Evolutionary conservation across 2,113 vertebrate species (phyloP).

Genomic region (Dicaeum eximium): DNA sequence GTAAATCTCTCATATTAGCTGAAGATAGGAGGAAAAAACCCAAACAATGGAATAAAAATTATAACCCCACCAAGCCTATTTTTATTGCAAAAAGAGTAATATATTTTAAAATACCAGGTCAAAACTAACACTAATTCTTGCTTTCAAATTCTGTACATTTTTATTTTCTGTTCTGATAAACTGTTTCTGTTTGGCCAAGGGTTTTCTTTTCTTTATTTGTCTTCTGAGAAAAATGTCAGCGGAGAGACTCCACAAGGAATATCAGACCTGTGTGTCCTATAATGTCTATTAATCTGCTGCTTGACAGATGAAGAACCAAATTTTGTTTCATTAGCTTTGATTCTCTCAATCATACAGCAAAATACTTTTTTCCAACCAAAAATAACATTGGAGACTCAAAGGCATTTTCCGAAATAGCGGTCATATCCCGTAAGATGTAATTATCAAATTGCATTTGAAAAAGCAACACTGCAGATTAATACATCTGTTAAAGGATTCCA

Average conservation of each 20-base stretch:
- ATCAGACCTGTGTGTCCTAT: rapidly evolving
- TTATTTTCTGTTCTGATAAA: background rate
- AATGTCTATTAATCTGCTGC: background rate
- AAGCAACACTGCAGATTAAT: background rate
- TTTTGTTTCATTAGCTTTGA: background rate
- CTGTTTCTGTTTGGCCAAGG: background rate
- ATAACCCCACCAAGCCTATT: rapidly evolving
- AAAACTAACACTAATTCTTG: background rate
- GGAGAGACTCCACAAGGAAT: background rate
- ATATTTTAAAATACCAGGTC: background rate
- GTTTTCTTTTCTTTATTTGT: background rate
- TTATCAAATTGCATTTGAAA: background rate
- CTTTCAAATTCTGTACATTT: background rate
- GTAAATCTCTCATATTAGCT: background rate
- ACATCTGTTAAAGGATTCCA: background rate
- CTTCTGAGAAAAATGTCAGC: background rate
- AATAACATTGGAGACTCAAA: background rate
- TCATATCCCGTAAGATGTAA: background rate
- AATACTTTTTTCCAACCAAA: background rate
- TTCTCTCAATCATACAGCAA: background rate
- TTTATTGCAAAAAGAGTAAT: background rate
- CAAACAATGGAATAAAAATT: background rate
- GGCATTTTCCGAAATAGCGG: background rate
- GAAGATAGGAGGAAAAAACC: background rate
- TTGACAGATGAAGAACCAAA: background rate